These are phyloP conservation scores for Perodicticus potto DNA, from an alignment of 2,797 vertebrate genomes.

Conservation along the genomic window DNA sequence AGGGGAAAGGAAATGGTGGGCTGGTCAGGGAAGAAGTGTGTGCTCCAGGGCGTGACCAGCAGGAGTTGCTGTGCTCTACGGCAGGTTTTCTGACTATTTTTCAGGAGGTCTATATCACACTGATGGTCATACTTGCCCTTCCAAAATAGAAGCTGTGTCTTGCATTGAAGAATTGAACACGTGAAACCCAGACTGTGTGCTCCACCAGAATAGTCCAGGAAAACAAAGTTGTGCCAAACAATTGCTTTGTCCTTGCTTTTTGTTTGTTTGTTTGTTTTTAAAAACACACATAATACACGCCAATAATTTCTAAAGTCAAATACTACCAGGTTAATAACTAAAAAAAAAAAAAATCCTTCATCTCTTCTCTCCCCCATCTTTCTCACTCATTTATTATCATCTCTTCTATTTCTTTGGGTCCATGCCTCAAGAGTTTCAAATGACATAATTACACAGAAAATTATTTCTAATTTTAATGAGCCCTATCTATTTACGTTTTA, in stretches of 20 bases:
- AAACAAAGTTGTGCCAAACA: background rate
- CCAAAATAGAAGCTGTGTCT: background rate
- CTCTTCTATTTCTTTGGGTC: background rate
- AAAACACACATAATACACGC: background rate
- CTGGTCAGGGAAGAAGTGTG: background rate
- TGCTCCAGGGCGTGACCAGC: background rate
- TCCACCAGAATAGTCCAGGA: background rate
- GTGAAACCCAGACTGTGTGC: background rate
- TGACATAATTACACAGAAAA: background rate
- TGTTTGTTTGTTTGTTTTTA: background rate
- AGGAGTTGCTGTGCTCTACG: background rate
- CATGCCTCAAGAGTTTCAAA: background rate
- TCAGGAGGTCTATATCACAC: background rate
- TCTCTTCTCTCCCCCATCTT: background rate
- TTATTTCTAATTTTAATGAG: too few relatives aligned
- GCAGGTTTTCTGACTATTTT: background rate
- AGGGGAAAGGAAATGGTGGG: too few relatives aligned
- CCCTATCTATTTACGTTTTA: background rate
- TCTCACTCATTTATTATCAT: background rate
- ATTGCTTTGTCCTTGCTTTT: background rate
- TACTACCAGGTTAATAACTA: background rate
- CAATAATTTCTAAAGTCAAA: slow-evolving; percentile 16
- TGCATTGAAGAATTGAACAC: background rate
- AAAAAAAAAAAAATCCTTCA: background rate
- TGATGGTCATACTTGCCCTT: background rate